Percentiles rank a stretch among this genome's conserved stretches.
phyloP scores from a whole-genome alignment of 2,888 invertebrate species.

The Tipula confusa region DNA sequence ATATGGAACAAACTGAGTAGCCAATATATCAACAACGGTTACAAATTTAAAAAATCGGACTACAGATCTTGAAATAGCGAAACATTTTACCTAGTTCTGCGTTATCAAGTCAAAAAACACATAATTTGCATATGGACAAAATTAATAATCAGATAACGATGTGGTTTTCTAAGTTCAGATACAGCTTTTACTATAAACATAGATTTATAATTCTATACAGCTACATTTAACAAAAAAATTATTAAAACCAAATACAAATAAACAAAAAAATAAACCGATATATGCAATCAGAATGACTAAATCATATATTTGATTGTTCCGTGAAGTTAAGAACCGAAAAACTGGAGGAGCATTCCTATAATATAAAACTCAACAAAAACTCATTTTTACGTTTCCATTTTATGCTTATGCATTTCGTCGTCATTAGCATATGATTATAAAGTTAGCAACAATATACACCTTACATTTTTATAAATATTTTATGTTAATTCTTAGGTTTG shows the following conservation, averaged over 20 bases:
- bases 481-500: neutral
- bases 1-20: no score
- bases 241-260: neutral
- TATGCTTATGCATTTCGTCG: neutral
- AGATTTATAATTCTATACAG: neutral
- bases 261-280: neutral
- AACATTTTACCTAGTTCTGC: no score
- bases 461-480: neutral
- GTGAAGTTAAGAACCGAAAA: neutral
- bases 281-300: neutral
- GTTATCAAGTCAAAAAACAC: no score
- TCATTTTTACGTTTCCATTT: neutral
- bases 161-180: no score
- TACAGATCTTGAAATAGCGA: no score
- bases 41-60: no score
- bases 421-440: conserved; percentile 25
- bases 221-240: neutral
- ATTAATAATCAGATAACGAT: no score
- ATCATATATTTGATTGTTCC: neutral
- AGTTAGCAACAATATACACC: neutral
- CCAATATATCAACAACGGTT: no score
- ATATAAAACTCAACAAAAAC: neutral
- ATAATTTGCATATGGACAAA: no score
- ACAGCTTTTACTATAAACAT: no score
- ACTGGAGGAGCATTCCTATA: no score